A percentile compares a stretch with the other conserved stretches of the same genome.
Conservation (phyloP, 2,113 vertebrate genomes). For the Periophthalmodon schlosseri region DNA sequence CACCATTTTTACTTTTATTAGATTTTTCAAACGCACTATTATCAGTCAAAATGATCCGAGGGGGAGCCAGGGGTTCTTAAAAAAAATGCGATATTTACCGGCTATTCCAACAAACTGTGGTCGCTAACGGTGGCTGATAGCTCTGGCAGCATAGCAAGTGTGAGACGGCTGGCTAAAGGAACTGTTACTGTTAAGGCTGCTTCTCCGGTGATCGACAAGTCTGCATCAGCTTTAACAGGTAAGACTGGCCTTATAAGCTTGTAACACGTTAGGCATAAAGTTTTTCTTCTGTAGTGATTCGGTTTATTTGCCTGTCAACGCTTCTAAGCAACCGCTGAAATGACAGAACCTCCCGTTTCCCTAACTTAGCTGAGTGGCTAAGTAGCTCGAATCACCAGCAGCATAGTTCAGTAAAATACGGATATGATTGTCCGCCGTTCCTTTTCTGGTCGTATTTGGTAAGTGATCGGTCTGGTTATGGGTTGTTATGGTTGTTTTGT, state of each 20-base stretch:
- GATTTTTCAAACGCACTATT: neutral
- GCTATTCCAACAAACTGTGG: conserved; percentile 59
- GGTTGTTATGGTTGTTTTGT: neutral
- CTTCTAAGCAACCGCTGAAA: conserved; percentile 17
- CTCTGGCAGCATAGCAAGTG: conserved; percentile 47
- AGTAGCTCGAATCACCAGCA: conserved; percentile 15
- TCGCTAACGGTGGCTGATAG: conserved; percentile 59
- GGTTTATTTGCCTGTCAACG: conserved; percentile 27
- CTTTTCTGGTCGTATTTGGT: neutral
- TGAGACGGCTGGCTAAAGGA: conserved; percentile 47
- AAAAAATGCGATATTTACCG: conserved; percentile 60
- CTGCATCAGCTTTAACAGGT: conserved; percentile 61
- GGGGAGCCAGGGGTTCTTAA: conserved; percentile 32
- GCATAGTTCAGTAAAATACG: conserved; percentile 4
- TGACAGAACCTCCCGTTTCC: conserved; percentile 30
- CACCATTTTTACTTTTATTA: neutral
- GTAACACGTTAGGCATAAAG: neutral
- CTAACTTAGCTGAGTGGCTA: conserved; percentile 61
- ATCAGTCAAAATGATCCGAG: conserved; percentile 29
- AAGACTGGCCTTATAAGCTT: conserved; percentile 21
- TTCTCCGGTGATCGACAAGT: conserved; percentile 41
- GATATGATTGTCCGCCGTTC: neutral
- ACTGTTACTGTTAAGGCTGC: conserved; percentile 53
- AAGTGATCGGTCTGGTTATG: neutral
- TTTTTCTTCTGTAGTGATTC: neutral